Evolutionary conservation across 2,113 vertebrate genomes (phyloP), one percentile per base, ranked within the genome.

Genomic region (Salvelinus fontinalis): DNA sequence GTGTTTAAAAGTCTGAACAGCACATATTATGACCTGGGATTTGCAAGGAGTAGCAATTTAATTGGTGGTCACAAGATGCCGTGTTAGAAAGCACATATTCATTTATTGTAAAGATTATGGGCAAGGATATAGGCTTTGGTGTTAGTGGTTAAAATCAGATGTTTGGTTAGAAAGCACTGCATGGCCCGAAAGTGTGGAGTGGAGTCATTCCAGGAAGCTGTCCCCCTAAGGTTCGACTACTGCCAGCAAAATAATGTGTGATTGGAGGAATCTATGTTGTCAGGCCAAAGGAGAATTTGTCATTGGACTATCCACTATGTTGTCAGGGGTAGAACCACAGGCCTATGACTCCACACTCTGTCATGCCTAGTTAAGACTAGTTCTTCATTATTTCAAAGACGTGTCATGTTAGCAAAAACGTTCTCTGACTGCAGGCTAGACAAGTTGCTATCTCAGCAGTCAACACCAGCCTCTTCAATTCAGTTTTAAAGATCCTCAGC

Each of bases 291-390:
- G 26, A 51, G 39, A 26, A 14, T 24, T 49, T 75, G 54, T 31
- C 22, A 54, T 22, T 20, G 22, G 70, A 34, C 73, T 79, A 81
- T 75, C 80, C 71, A 84, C 72, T 48, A 75, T 34, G 49, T 49
- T 51, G 31, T 13, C 6, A 12, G 22, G 49, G 71, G n/a, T 54
- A 54, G 49, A 54, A 54, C 9, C 24, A 13, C 66, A 71, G 75
- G 75, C 62, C 62, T 59, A n/a, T 71, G n/a, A 54, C 69, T 75
- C 22, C 48, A 67, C 76, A 39, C 70, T 71, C 67, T 70, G 24
- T 80, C 74, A 11, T 4, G 66, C 80, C 60, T 66, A 16, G 68
- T 77, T 48, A 54, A 27, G 51, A 39, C 74, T 49, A 11, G 27
- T 74, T 66, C 6, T 59, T 82, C 12, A 44, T 70, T 20, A 7